Base-by-base conservation (phyloP, 2,888 invertebrate species). In the Lasius fuliginosus region DNA sequence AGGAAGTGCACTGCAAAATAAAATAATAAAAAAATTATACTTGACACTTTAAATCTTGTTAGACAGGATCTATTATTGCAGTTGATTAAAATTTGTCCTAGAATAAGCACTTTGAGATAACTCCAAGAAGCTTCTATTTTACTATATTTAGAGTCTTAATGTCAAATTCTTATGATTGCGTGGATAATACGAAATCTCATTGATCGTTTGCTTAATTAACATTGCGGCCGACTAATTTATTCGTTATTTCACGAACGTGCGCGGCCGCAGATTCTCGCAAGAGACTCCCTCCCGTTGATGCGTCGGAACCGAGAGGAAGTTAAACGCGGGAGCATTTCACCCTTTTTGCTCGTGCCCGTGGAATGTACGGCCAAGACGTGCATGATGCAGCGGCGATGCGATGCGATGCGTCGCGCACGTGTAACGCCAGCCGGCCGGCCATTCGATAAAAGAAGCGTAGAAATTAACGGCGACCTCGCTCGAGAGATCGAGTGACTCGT, bases 321-420 rank as follows among this genome's bases (percentile, higher is more conserved):
- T 82, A 83, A 83, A 77, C 84, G 89, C 79, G 86, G 87, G 86
- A 79, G 82, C 89, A 60, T 89, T 89, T 89, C 86, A 60, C 64
- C 62, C 85, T 88, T 89, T 90, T 89, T 90, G 86, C 79, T 64
- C 64, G 67, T 42, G 30, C 36, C 18, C 85, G 36, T 36, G 89
- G 88, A 89, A 88, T 88, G 79, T 12, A 85, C 76, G 60, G 82
- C 36, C 82, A 65, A 23, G 82, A 58, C 76, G 75, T 69, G 42
- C 77, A 67, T 76, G 83, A 83, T 73, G 60, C 64, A 76, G 49
- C 86, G 62, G 49, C 76, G 83, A 74, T 67, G 58, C 60, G 36
- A 30, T 33, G 64, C 75, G 42, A 73, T 58, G 30, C 30, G 58
- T 58, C 77, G 74, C 60, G 83, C 74, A 60, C 88, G 83, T 79